A percentile compares a stretch with the other conserved stretches of the same genome.
phyloP scores from a whole-genome alignment of 2,797 vertebrate genomes.

The Gobionotothen gibberifrons region DNA sequence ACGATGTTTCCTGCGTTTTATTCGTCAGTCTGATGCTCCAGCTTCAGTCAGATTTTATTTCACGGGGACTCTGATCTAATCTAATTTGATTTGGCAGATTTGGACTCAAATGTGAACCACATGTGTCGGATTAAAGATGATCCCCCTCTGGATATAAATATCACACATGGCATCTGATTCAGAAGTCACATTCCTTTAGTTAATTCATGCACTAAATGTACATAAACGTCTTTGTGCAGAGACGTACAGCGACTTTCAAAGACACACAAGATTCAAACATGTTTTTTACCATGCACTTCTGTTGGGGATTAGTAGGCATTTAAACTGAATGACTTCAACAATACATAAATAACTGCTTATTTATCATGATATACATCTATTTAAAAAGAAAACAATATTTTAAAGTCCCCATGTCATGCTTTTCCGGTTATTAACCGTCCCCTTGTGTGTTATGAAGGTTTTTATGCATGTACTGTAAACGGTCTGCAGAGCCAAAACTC shows the following conservation, averaged over 20 bases:
- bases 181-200: neutral
- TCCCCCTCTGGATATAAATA: slow-evolving; percentile 27
- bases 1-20: neutral
- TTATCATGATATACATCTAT: neutral
- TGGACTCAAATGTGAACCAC: slow-evolving; percentile 31
- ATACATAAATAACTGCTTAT: neutral
- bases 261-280: neutral
- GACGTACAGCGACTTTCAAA: neutral
- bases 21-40: neutral
- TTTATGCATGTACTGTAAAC: too few species aligned
- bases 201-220: neutral
- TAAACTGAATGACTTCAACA: too few species aligned
- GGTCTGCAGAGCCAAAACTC: too few species aligned
- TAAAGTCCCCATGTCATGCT: too few species aligned
- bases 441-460: too few species aligned
- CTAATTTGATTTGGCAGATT: slow-evolving; percentile 21
- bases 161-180: neutral
- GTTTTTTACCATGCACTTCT: neutral
- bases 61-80: slow-evolving; percentile 5
- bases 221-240: neutral
- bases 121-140: slow-evolving; percentile 37
- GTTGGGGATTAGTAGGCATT: too few species aligned
- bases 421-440: too few species aligned
- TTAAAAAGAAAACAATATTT: too few species aligned
- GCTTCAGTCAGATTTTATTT: slow-evolving; percentile 30